Percentiles rank a stretch among this genome's conserved stretches.
phyloP scores from a whole-genome alignment of 2,797 vertebrate species.

The Setipinna tenuifilis region DNA sequence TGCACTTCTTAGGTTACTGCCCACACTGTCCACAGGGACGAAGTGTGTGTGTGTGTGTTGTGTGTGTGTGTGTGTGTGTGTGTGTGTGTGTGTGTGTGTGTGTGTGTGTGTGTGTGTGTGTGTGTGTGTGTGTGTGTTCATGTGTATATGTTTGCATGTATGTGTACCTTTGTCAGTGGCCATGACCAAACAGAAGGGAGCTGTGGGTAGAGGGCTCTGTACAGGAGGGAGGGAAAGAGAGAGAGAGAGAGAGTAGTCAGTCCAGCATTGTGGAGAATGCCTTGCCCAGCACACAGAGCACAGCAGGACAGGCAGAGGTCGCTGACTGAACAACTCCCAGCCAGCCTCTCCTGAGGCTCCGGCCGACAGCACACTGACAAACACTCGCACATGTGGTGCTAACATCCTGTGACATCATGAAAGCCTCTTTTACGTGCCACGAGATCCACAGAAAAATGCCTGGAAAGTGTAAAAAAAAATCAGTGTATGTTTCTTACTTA shows the following conservation, averaged over 20 bases:
- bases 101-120: not conserved
- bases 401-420: conserved; percentile 53
- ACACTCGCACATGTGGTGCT: conserved; percentile 50
- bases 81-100: not conserved
- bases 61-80: conserved; percentile 9
- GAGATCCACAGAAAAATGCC: conserved; percentile 45
- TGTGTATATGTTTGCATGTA: not conserved
- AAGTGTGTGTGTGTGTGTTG: conserved; percentile 35
- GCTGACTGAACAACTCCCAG: conserved; percentile 73
- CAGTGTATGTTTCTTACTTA: not conserved
- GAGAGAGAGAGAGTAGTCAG: conserved; percentile 22
- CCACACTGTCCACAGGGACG: conserved; percentile 2
- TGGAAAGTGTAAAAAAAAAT: not conserved
- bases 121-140: not conserved
- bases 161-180: conserved; percentile 23
- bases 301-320: conserved; percentile 77
- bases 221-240: conserved; percentile 24
- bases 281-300: conserved; percentile 63
- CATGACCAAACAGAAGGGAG: conserved; percentile 18
- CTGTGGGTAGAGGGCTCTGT: not conserved
- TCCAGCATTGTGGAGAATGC: conserved; percentile 47
- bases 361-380: conserved; percentile 57
- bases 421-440: not conserved
- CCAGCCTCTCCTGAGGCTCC: conserved; percentile 67
- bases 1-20: not conserved